Percentiles rank a stretch among this genome's conserved stretches.
Evolutionary conservation across 2,888 invertebrate species (phyloP).

Genomic region (Nomada ferruginata): DNA sequence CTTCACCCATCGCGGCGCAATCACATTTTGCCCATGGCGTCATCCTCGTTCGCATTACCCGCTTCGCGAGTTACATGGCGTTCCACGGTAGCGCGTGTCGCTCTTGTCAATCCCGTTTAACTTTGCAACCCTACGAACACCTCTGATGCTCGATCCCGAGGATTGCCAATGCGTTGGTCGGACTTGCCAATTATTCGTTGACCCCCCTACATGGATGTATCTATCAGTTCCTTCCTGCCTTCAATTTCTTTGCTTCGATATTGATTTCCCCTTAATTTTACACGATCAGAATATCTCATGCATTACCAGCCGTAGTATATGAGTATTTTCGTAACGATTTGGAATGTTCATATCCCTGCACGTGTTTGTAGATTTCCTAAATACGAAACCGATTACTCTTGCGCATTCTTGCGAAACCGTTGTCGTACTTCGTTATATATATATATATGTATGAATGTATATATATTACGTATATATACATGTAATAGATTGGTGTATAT

Average conservation of each 20-base stretch:
- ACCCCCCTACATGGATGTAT: slow-evolving; percentile 16
- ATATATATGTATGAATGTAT: not conserved
- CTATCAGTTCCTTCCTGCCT: slow-evolving; percentile 20
- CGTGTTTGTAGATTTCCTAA: slow-evolving; percentile 20
- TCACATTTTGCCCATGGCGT: slow-evolving; percentile 65
- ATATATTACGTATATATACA: not conserved
- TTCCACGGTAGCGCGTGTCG: slow-evolving; percentile 41
- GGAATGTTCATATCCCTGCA: slow-evolving; percentile 15
- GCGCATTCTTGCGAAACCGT: slow-evolving; percentile 24
- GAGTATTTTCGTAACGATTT: slow-evolving; percentile 27
- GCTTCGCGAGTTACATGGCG: slow-evolving; percentile 64
- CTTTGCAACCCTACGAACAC: slow-evolving; percentile 18
- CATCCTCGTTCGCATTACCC: slow-evolving; percentile 58
- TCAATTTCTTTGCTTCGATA: slow-evolving; percentile 57
- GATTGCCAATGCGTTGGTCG: slow-evolving; percentile 16
- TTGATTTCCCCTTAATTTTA: slow-evolving; percentile 62
- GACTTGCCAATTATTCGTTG: slow-evolving; percentile 23
- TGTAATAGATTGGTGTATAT: not conserved
- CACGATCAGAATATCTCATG: slow-evolving; percentile 29
- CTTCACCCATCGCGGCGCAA: slow-evolving; percentile 37
- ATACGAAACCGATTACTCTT: slow-evolving; percentile 13
- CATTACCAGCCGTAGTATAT: slow-evolving; percentile 29
- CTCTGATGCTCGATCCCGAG: slow-evolving; percentile 23
- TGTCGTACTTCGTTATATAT: not conserved
- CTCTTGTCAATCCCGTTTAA: slow-evolving; percentile 43